Percentiles rank a stretch among this genome's conserved stretches.
phyloP scores from a whole-genome alignment of 2,113 vertebrate genomes.

The Mustela lutreola region DNA sequence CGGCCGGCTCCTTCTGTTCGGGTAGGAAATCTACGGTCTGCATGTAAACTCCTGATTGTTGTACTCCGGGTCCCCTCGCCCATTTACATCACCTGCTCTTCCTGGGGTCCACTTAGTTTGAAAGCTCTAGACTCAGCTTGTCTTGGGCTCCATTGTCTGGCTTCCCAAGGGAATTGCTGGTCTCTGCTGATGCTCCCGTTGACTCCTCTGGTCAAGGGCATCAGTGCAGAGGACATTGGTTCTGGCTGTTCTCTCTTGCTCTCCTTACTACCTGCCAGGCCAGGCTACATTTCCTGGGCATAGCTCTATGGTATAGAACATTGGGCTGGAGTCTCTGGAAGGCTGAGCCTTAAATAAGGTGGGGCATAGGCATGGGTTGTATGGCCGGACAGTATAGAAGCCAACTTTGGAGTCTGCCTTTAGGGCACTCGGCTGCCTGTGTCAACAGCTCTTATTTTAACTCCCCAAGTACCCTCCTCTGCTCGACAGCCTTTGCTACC shows the following conservation, averaged over 20 bases:
- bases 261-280: not conserved
- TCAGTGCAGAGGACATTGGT: not conserved
- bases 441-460: not conserved
- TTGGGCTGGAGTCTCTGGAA: not conserved
- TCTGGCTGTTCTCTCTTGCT: not conserved
- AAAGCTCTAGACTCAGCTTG: not conserved
- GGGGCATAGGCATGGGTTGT: too few relatives aligned
- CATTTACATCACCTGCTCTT: not conserved
- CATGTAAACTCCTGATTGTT: accelerated
- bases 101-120: not conserved
- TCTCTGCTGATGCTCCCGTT: not conserved
- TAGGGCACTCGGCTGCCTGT: not conserved
- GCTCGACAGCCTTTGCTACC: not conserved
- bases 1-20: not conserved
- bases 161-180: not conserved
- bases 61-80: not conserved
- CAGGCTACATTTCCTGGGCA: not conserved
- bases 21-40: not conserved
- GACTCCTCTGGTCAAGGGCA: not conserved
- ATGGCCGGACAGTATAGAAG: not conserved
- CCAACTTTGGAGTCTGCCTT: not conserved
- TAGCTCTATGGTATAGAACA: not conserved
- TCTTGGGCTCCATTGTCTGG: not conserved
- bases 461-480: not conserved
- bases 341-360: not conserved